Conservation (phyloP, 1,140 invertebrate species). For the Kradibia gibbosae region DNA sequence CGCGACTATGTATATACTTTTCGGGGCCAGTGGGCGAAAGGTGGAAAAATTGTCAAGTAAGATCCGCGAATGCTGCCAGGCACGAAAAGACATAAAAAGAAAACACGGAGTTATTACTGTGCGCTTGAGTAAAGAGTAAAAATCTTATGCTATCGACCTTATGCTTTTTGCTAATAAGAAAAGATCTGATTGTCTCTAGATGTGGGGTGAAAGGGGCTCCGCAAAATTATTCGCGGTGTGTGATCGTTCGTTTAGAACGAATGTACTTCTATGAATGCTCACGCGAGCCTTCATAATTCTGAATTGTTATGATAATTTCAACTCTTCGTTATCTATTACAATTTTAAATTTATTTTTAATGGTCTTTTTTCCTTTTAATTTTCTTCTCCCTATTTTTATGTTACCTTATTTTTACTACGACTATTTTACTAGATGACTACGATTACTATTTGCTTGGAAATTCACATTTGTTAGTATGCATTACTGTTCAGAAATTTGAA, state of each 20-base stretch:
- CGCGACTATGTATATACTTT: conserved; percentile 21
- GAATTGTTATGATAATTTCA: conserved; percentile 40
- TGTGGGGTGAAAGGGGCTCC: neutral
- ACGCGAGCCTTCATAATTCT: conserved; percentile 10
- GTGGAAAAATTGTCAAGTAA: neutral
- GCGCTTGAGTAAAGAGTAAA: neutral
- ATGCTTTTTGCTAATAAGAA: neutral
- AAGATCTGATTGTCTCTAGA: conserved; percentile 15
- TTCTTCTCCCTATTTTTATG: neutral
- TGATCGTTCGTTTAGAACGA: conserved; percentile 12
- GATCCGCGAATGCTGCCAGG: neutral
- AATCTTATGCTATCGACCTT: neutral
- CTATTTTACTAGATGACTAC: neutral
- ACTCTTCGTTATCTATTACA: neutral
- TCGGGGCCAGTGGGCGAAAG: neutral
- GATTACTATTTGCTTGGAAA: neutral
- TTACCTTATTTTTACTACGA: neutral
- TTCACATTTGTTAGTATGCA: neutral
- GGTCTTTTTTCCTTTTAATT: neutral
- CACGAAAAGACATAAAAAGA: neutral
- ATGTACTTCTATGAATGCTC: conserved; percentile 2
- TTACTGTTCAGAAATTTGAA: neutral
- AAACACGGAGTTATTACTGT: conserved; percentile 5
- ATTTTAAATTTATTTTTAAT: neutral
- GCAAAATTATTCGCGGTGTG: neutral